Percentiles rank a stretch among this genome's conserved stretches.
phyloP scores from a whole-genome alignment of 35 echinoderm and acorn worm genomes.

The Patiria miniata region DNA sequence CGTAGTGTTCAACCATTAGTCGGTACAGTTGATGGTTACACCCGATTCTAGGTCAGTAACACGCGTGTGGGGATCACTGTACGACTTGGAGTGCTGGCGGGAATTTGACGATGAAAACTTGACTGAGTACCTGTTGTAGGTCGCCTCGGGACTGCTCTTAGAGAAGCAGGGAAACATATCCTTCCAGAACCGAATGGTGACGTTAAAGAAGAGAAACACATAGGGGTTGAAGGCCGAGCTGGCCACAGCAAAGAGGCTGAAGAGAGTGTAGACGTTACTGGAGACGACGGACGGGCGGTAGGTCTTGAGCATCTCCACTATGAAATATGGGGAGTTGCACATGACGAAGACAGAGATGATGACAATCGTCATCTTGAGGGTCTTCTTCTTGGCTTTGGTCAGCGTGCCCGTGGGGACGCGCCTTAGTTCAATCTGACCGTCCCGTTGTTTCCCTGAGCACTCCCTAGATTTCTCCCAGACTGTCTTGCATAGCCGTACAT shows the following conservation, averaged over 20 bases:
- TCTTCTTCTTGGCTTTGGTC: slow-evolving; percentile 91
- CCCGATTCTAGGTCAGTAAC: slow-evolving; percentile 3
- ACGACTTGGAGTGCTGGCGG: slow-evolving; percentile 29
- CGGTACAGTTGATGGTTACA: slow-evolving; percentile 11
- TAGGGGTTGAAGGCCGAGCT: slow-evolving; percentile 90
- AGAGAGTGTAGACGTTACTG: slow-evolving; percentile 45
- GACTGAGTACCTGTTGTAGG: slow-evolving; percentile 72
- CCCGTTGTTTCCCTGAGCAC: slow-evolving; percentile 66
- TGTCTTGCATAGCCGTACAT: slow-evolving; percentile 71
- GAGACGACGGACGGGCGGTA: background rate
- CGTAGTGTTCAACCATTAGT: background rate
- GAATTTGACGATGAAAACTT: slow-evolving; percentile 93
- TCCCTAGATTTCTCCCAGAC: slow-evolving; percentile 85
- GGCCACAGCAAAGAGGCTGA: slow-evolving; percentile 69
- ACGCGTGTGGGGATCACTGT: background rate
- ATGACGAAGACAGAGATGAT: slow-evolving; percentile 88
- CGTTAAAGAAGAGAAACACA: slow-evolving; percentile 87
- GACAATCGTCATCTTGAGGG: slow-evolving; percentile 85
- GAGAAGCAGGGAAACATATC: slow-evolving; percentile 67
- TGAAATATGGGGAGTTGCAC: slow-evolving; percentile 81
- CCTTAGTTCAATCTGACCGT: slow-evolving; percentile 66
- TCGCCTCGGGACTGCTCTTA: slow-evolving; percentile 38
- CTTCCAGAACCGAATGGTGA: slow-evolving; percentile 68
- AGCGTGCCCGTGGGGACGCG: slow-evolving; percentile 57
- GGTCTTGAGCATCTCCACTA: slow-evolving; percentile 63